Conservation (phyloP, 53 echinoderm and acorn worm species). For the Crossaster papposus region DNA sequence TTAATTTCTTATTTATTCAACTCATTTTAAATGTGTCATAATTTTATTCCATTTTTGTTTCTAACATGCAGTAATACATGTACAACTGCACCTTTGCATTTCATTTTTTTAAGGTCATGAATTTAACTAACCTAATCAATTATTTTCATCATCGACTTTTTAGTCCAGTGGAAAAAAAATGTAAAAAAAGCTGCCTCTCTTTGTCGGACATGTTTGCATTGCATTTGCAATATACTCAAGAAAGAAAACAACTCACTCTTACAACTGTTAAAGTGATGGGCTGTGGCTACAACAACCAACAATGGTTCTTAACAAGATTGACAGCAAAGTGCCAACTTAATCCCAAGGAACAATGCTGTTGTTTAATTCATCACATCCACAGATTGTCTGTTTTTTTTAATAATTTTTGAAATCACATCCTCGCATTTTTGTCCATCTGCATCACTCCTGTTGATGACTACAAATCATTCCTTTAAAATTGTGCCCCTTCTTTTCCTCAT, state of each 20-base stretch:
- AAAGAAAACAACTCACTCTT: too few species aligned
- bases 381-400: neutral
- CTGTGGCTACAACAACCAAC: neutral
- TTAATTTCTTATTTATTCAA: too few species aligned
- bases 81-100: neutral
- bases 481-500: neutral
- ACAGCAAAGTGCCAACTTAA: neutral
- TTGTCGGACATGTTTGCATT: neutral
- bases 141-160: neutral
- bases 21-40: too few species aligned
- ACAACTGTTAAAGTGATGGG: too few species aligned
- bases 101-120: neutral
- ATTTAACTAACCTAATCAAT: neutral
- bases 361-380: neutral
- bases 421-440: neutral
- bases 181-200: neutral
- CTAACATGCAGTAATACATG: too few species aligned
- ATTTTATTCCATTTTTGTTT: too few species aligned
- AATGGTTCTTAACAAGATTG: neutral
- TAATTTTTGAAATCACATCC: neutral
- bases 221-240: too few species aligned
- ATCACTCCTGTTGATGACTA: slow-evolving; percentile 2
- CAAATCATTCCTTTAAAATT: neutral
- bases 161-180: neutral
- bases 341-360: neutral